These are phyloP conservation scores for Platysteira castanea DNA, from an alignment of 2,113 vertebrate species.

Conservation along the genomic window DNA sequence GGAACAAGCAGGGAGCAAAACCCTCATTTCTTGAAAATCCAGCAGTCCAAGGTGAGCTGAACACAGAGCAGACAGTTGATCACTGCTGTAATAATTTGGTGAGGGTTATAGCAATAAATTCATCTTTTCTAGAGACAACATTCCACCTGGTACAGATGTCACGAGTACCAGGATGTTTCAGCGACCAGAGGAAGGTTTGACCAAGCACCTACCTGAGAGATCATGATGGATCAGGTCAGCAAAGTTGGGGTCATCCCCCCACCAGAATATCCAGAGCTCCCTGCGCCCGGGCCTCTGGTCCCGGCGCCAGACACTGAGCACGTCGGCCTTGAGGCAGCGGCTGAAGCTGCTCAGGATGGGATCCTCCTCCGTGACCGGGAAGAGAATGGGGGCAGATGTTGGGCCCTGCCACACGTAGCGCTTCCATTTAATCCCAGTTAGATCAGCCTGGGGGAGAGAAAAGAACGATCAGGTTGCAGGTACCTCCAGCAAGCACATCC, in stretches of 20 bases:
- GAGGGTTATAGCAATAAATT: not conserved
- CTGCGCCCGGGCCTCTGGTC: constrained; percentile 91
- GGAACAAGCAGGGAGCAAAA: not conserved
- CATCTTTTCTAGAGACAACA: not conserved
- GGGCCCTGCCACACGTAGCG: constrained; percentile 95
- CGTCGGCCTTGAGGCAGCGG: constrained; percentile 93
- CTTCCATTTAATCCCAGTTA: constrained; percentile 99
- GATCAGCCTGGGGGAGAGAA: constrained; percentile 82
- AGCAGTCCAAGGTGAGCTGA: not conserved
- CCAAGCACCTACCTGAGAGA: constrained; percentile 81
- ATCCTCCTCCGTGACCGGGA: constrained; percentile 96
- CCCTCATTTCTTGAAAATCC: not conserved
- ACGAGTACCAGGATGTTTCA: not conserved
- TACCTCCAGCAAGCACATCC: not conserved
- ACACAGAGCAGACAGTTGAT: not conserved
- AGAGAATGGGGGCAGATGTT: constrained; percentile 94
- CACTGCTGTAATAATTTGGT: not conserved
- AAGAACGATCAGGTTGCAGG: not conserved
- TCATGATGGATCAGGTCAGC: constrained; percentile 94
- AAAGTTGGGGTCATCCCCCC: constrained; percentile 96
- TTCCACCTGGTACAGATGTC: not conserved
- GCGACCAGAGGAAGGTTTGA: not conserved
- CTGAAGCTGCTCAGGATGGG: constrained; percentile 98
- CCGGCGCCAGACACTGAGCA: constrained; percentile 92
- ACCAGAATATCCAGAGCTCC: constrained; percentile 98